Evolutionary conservation across 1,140 invertebrate genomes (phyloP), one percentile per base, ranked within the genome.

Genomic region (Zaprionus lachaisei): DNA sequence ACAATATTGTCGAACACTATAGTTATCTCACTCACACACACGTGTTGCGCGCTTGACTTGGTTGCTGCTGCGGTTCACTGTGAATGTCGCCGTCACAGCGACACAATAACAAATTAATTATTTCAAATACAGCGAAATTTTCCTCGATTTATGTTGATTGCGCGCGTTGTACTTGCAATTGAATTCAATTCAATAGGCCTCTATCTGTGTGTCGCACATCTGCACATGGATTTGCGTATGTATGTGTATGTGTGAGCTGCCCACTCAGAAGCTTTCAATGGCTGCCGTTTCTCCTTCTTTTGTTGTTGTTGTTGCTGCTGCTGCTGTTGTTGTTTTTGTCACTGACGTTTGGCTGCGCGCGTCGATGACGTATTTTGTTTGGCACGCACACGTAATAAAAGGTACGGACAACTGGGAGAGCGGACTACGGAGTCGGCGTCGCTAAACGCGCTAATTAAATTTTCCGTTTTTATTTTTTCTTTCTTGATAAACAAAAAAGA

Each of bases 281-380:
- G 73, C 73, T 76, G 62, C 60, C 67, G 73, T 37, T 58, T 20
- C 55, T 28, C n/a, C 14, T 44, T 17, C 22, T 70, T 24, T 70
- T 76, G 58, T 63, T 71, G 62, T 67, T 66, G 26, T 20, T 57
- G 24, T 61, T 61, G 22, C 47, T 55, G 60, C n/a, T 51, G 41
- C 49, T 71, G 28, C 44, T 44, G 63, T 69, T 31, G 34, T 57
- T 55, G 31, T 17, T 55, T 34, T 49, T 54, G 41, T 28, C 24
- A 31, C 15, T 58, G 54, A 17, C 41, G 41, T 47, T 47, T 47
- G 41, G 56, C 58, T 87, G 85, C 84, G 84, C 85, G 85, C 81
- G 81, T 89, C 85, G 85, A 90, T 89, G 84, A 89, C 84, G 84
- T 89, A 90, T 82, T 83, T 80, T 72, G 76, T 83, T 80, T 72